Percentiles rank a stretch among this genome's conserved stretches.
These are phyloP conservation scores for Callinectes sapidus DNA, from an alignment of 2,888 invertebrate genomes.

Conservation along the genomic window DNA sequence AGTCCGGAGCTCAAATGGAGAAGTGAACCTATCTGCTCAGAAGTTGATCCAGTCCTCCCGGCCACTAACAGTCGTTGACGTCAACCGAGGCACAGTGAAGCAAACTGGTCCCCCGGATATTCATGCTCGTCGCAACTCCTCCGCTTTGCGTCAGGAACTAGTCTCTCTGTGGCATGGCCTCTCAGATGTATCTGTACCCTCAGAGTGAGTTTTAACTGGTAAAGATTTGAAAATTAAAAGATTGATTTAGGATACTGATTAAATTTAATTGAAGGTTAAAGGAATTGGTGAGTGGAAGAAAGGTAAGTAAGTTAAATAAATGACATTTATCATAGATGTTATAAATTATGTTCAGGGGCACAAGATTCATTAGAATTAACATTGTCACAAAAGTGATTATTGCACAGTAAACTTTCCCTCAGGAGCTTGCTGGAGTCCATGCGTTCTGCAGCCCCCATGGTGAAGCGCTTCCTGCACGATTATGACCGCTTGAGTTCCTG, in stretches of 20 bases:
- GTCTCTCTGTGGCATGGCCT: conserved; percentile 65
- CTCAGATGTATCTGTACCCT: conserved; percentile 62
- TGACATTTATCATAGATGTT: too few relatives aligned
- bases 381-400: neutral
- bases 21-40: conserved; percentile 64
- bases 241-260: too few relatives aligned
- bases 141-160: conserved; percentile 64
- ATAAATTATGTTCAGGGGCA: neutral
- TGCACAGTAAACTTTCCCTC: neutral
- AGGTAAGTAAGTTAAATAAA: too few relatives aligned
- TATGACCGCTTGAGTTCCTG: conserved; percentile 65
- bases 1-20: conserved; percentile 60
- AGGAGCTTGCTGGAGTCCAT: conserved; percentile 66
- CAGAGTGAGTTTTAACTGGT: conserved; percentile 59
- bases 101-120: conserved; percentile 63
- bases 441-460: conserved; percentile 57
- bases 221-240: too few relatives aligned
- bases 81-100: conserved; percentile 59
- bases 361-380: neutral
- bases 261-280: too few relatives aligned
- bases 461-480: conserved; percentile 69
- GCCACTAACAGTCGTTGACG: conserved; percentile 67
- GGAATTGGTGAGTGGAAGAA: too few relatives aligned
- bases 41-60: conserved; percentile 59
- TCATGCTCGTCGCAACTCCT: conserved; percentile 57